phyloP scores from a whole-genome alignment of 2,113 vertebrate genomes.

The Girardinichthys multiradiatus region DNA sequence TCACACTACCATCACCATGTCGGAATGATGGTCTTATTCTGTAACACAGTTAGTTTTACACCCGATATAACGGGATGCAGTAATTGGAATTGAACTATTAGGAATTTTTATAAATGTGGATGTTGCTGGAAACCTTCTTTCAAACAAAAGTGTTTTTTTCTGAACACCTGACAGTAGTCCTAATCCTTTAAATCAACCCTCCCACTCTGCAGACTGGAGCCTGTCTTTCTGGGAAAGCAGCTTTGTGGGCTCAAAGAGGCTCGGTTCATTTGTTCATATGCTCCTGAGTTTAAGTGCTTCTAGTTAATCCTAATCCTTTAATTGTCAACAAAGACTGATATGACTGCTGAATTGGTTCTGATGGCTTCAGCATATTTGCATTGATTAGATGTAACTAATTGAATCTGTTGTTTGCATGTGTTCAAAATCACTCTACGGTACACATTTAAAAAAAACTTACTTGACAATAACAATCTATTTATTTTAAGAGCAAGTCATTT shows the following conservation, averaged over 20 bases:
- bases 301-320: constrained; percentile 63
- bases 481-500: constrained; percentile 7
- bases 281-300: constrained; percentile 55
- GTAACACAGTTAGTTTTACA: too few relatives aligned
- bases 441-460: neutral
- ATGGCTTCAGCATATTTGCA: constrained; percentile 7
- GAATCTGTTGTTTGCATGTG: constrained; percentile 20
- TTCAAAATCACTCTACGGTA: neutral
- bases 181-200: constrained; percentile 50
- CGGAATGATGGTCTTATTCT: too few relatives aligned
- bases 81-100: too few relatives aligned
- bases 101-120: too few relatives aligned
- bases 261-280: constrained; percentile 57
- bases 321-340: constrained; percentile 48
- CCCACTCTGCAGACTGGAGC: constrained; percentile 18
- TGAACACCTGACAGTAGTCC: constrained; percentile 40
- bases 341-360: constrained; percentile 6
- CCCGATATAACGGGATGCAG: too few relatives aligned
- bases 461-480: neutral
- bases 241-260: constrained; percentile 45
- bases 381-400: constrained; percentile 33
- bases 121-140: neutral
- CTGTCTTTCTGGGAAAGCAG: constrained; percentile 34
- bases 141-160: constrained; percentile 43
- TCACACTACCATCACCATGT: too few relatives aligned